A percentile compares a stretch with the other conserved stretches of the same genome.
These are phyloP conservation scores for Falco columbarius DNA, from an alignment of 2,797 vertebrate species.

Conservation along the genomic window DNA sequence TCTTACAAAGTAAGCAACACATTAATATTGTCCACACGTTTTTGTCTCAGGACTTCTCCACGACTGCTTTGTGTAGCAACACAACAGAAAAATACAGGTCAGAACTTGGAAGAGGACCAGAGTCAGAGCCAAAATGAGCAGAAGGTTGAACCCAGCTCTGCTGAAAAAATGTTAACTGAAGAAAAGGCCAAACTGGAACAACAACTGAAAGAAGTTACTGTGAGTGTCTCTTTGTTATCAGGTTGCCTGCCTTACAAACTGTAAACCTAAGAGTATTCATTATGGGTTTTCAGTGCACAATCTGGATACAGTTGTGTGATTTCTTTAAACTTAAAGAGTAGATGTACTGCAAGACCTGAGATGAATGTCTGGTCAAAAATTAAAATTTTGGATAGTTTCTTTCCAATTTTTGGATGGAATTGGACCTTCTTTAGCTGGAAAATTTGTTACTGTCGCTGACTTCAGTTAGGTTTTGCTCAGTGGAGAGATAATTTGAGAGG, in stretches of 20 bases:
- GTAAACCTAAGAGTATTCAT: fast-evolving
- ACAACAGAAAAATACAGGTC: constrained; percentile 85
- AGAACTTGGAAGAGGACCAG: constrained; percentile 82
- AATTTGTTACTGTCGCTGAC: background rate
- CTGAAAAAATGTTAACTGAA: constrained; percentile 80
- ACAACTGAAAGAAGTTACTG: constrained; percentile 88
- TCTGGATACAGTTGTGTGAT: background rate
- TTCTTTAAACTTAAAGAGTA: background rate
- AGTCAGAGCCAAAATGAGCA: constrained; percentile 66
- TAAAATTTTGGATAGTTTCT: background rate
- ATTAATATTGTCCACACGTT: fast-evolving
- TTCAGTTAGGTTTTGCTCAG: background rate
- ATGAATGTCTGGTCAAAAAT: background rate
- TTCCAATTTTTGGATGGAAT: background rate
- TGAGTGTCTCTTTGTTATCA: constrained; percentile 66
- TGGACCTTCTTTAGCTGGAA: background rate
- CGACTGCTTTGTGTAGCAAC: constrained; percentile 88
- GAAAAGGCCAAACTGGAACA: constrained; percentile 91
- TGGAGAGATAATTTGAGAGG: background rate
- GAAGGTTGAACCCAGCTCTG: constrained; percentile 76
- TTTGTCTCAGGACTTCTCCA: constrained; percentile 69
- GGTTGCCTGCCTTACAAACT: background rate
- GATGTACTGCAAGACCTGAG: background rate
- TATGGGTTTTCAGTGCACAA: background rate
- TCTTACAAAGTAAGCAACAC: background rate